Conservation (phyloP, 2,113 vertebrate species). For the Zootoca vivipara region DNA sequence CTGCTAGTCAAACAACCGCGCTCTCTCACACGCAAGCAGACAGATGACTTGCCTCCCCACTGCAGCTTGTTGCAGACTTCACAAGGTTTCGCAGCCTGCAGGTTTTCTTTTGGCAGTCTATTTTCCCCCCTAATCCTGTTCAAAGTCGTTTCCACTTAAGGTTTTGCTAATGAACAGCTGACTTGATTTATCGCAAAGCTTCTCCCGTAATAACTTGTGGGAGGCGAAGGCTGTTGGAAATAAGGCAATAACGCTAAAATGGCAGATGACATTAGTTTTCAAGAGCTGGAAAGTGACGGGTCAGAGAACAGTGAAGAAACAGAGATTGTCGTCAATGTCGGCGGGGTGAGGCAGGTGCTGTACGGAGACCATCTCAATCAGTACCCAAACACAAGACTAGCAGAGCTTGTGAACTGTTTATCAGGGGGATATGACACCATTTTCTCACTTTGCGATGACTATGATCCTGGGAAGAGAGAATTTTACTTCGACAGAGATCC, state of each 20-base stretch:
- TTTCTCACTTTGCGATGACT: constrained; percentile 94
- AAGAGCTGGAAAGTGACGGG: constrained; percentile 73
- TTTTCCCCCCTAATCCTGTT: constrained; percentile 8
- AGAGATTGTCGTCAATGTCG: constrained; percentile 93
- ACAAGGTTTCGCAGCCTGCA: constrained; percentile 36
- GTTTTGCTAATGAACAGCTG: constrained; percentile 18
- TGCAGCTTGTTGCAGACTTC: constrained; percentile 67
- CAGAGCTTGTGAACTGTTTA: constrained; percentile 87
- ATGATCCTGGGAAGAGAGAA: constrained; percentile 89
- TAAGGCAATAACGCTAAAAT: constrained; percentile 66
- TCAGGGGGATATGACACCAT: constrained; percentile 83
- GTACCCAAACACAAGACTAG: constrained; percentile 92
- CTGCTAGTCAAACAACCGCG: constrained; percentile 48
- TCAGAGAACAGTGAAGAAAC: constrained; percentile 81
- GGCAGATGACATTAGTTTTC: constrained; percentile 78
- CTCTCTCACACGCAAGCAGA: constrained; percentile 51
- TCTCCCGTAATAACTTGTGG: constrained; percentile 31
- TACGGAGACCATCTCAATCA: constrained; percentile 86
- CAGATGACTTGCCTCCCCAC: constrained; percentile 58
- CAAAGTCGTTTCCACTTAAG: constrained; percentile 22
- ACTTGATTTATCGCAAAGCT: constrained; percentile 45
- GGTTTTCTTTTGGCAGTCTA: constrained; percentile 52
- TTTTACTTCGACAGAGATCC: constrained; percentile 99
- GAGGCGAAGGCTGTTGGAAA: constrained; percentile 12
- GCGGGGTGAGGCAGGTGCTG: constrained; percentile 90